Evolutionary conservation across 1,140 invertebrate genomes (phyloP).

Genomic region (Tigriopus japonicus): DNA sequence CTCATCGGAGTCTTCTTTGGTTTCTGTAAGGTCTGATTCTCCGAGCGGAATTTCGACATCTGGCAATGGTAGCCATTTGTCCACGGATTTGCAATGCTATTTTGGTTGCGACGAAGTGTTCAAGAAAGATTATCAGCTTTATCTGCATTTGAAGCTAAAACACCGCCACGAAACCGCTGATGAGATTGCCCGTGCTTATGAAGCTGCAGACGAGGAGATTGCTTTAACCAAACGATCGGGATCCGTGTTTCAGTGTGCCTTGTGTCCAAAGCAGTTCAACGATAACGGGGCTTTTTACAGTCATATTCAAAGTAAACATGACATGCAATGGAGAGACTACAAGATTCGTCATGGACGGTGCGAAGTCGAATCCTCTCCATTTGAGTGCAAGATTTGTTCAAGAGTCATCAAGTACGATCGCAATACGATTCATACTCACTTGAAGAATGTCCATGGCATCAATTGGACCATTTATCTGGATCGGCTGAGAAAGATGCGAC

Average conservation of each 20-base stretch:
- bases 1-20: background rate
- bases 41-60: background rate
- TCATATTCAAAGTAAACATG: constrained; percentile 9
- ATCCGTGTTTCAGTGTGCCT: background rate
- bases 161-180: background rate
- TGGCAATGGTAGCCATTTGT: background rate
- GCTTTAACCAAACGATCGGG: background rate
- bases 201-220: constrained; percentile 4
- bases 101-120: constrained; percentile 12
- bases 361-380: background rate
- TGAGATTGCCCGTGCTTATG: background rate
- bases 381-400: constrained; percentile 10
- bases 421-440: constrained; percentile 6
- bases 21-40: background rate
- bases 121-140: constrained; percentile 14
- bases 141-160: constrained; percentile 11
- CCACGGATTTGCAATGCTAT: constrained; percentile 4
- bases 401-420: constrained; percentile 11
- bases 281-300: constrained; percentile 2
- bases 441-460: constrained; percentile 13
- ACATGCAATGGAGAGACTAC: constrained; percentile 2
- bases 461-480: constrained; percentile 13
- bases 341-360: background rate
- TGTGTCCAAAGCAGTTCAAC: constrained; percentile 2
- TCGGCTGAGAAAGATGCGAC: background rate